Evolutionary conservation across 2,888 invertebrate species (phyloP), one percentile per base, ranked within the genome.

Genomic region (Mechanitis messenoides): DNA sequence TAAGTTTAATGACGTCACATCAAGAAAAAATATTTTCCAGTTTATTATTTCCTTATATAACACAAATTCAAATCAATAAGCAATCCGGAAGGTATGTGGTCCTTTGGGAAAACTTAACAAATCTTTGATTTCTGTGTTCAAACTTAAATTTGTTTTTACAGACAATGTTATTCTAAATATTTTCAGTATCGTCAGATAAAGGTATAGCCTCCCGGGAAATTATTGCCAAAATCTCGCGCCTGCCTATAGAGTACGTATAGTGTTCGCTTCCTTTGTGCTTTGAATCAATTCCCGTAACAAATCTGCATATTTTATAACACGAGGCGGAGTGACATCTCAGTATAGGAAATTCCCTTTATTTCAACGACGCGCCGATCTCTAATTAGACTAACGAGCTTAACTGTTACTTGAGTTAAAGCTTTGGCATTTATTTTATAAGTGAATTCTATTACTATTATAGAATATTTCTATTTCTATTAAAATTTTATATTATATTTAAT

Each of bases 231-330:
- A 87, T 88, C 88, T 85, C 82, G 77, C 78, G 74, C 79, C 77
- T 75, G 80, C 76, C 81, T 81, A 84, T 83, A 87, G 85, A 84
- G 87, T 81, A 84, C 82, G 87, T 85, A 84, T 87, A 82, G 85
- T 80, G 74, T 75, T 71, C 74, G 77, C 76, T 78, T 81, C 86
- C 84, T 88, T 86, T 88, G 88, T 87, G 86, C 83, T 80, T 79
- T 75, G 85, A 88, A 89, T 89, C 88, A 88, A 89, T 89, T 87
- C 88, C 87, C 86, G 83, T 85, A 84, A 87, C 87, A 84, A 87
- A 87, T 88, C 83, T 89, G 84, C 88, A 89, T 88, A 87, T 87
- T 88, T 88, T 86, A 89, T 86, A 86, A 85, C 77, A 80, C 80
- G 82, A 85, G 80, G 77, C 81, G 82, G 79, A 82, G 82, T 81